phyloP scores from a whole-genome alignment of 2,113 vertebrate species.

The Elaphurus davidianus region DNA sequence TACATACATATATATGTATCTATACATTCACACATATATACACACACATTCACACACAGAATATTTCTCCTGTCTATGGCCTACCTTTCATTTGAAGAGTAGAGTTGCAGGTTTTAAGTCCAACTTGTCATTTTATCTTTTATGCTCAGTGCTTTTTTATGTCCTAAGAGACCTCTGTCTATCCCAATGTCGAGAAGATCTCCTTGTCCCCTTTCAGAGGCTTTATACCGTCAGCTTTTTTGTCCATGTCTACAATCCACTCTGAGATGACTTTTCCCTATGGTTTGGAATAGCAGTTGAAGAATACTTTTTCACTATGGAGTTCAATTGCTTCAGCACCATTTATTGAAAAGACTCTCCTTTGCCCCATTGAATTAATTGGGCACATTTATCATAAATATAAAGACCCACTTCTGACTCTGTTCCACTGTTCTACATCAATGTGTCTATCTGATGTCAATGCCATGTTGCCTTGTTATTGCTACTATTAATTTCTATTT shows the following conservation, averaged over 20 bases:
- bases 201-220: neutral
- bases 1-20: rapidly evolving
- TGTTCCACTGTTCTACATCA: neutral
- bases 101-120: neutral
- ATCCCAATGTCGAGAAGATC: rapidly evolving
- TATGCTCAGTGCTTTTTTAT: neutral
- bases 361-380: neutral
- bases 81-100: neutral
- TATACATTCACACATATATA: neutral
- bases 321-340: neutral
- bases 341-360: neutral
- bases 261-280: neutral
- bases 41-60: neutral
- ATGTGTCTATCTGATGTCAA: neutral
- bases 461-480: too few species aligned
- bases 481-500: neutral
- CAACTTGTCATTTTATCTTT: neutral
- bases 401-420: neutral
- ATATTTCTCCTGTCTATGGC: neutral
- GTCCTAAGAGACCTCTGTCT: neutral
- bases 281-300: neutral
- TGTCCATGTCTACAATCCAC: rapidly evolving
- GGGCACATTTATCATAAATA: neutral
- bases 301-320: neutral
- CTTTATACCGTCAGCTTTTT: too few species aligned